Evolutionary conservation across 2,113 vertebrate species (phyloP).

Genomic region (Chelonoidis abingdonii): DNA sequence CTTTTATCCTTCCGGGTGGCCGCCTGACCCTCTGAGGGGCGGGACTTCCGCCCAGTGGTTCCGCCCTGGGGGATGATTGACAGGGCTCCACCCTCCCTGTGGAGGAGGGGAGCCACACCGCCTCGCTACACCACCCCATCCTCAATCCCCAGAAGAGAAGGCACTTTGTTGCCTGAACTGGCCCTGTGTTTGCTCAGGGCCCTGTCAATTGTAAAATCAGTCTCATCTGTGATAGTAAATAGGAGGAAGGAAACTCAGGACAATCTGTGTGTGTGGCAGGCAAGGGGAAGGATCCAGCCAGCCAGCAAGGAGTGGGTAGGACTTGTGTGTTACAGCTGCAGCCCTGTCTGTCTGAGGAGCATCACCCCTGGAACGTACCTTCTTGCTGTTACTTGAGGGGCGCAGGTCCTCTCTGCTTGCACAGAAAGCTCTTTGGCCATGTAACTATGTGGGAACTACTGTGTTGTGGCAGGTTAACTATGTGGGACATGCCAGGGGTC

Average conservation of each 20-base stretch:
- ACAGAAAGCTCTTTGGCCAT: background rate
- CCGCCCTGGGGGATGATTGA: too few species aligned
- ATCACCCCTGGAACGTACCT: background rate
- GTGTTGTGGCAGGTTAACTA: background rate
- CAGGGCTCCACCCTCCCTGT: too few species aligned
- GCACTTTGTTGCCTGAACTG: background rate
- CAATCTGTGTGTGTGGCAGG: background rate
- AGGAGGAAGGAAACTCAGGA: background rate
- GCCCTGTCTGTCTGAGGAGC: background rate
- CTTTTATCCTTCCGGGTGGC: too few species aligned
- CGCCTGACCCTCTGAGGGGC: too few species aligned
- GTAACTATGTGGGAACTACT: background rate
- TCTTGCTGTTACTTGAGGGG: background rate
- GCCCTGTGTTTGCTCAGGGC: background rate
- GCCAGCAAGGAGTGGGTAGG: background rate
- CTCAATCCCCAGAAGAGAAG: background rate
- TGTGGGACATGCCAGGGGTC: background rate
- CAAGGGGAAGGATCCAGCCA: background rate
- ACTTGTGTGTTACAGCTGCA: background rate
- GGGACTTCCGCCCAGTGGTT: too few species aligned
- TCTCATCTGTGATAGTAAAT: background rate
- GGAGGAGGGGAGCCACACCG: too few species aligned
- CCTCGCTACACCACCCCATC: background rate
- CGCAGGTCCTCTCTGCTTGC: background rate
- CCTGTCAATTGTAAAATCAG: background rate